Conservation (phyloP, 92 coral and sea anemone genomes). For the Umimayanthus chanpuru region DNA sequence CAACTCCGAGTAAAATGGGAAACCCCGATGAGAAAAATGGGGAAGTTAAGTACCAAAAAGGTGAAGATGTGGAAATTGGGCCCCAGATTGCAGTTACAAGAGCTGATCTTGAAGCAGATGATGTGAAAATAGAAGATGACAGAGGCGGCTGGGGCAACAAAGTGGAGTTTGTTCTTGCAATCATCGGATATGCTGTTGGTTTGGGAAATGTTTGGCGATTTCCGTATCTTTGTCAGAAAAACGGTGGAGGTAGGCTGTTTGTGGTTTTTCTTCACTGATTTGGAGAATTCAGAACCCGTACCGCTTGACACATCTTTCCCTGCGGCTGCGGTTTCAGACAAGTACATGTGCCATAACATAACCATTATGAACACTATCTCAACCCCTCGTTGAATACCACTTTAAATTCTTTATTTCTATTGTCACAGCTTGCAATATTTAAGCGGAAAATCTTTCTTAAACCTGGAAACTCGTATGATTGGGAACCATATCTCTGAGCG, state of each 20-base stretch:
- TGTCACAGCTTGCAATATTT: background rate
- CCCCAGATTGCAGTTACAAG: slow-evolving; percentile 29
- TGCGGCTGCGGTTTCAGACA: background rate
- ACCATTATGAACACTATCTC: background rate
- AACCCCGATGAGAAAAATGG: slow-evolving; percentile 26
- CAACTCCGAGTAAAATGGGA: background rate
- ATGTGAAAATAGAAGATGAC: slow-evolving; percentile 34
- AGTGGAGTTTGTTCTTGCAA: slow-evolving; percentile 34
- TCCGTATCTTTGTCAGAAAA: slow-evolving; percentile 43
- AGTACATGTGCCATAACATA: background rate
- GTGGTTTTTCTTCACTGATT: background rate
- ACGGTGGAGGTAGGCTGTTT: slow-evolving; percentile 34
- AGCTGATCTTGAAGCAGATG: slow-evolving; percentile 31
- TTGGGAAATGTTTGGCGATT: slow-evolving; percentile 48
- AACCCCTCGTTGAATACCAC: background rate
- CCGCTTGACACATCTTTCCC: background rate
- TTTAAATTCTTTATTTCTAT: too few relatives aligned
- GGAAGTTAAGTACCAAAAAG: slow-evolving; percentile 26
- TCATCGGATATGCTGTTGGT: slow-evolving; percentile 42
- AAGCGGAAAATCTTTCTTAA: background rate
- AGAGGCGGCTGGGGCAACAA: slow-evolving; percentile 46
- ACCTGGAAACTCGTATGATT: background rate
- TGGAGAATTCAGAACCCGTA: too few relatives aligned
- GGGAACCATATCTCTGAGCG: background rate
- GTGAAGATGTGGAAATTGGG: slow-evolving; percentile 37